phyloP scores from a whole-genome alignment of 1,140 invertebrate species.

The Drosophila lacertosa region DNA sequence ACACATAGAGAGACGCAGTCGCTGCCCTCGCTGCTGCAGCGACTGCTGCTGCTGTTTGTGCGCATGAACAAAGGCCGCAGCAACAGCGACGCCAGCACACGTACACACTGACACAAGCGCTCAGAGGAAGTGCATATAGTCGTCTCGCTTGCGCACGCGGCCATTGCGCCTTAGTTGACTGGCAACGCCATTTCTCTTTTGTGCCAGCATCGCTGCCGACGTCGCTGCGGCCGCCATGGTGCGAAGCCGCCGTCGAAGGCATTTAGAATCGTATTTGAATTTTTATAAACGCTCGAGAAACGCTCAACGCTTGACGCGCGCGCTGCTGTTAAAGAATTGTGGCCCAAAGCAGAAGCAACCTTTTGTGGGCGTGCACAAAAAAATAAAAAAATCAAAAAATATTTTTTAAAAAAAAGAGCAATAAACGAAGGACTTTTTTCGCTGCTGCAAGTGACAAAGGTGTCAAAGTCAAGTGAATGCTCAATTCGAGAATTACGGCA shows the following conservation, averaged over 20 bases:
- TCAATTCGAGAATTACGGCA: constrained; percentile 34
- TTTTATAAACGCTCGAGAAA: constrained; percentile 83
- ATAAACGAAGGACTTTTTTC: constrained; percentile 23
- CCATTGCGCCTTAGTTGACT: neutral
- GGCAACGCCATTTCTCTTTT: constrained; percentile 72
- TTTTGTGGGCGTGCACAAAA: constrained; percentile 13
- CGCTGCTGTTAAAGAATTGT: constrained; percentile 53
- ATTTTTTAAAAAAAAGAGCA: neutral
- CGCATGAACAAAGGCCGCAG: constrained; percentile 74
- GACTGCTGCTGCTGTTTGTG: constrained; percentile 34
- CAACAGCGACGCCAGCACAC: constrained; percentile 12
- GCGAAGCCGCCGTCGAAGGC: constrained; percentile 48
- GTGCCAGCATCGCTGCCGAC: constrained; percentile 23
- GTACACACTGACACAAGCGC: constrained; percentile 13
- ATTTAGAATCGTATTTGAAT: constrained; percentile 84
- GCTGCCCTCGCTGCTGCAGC: no score
- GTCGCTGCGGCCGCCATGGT: constrained; percentile 46
- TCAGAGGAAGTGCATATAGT: constrained; percentile 53
- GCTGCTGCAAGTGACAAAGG: constrained; percentile 4
- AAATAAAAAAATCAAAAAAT: neutral
- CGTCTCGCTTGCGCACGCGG: constrained; percentile 50
- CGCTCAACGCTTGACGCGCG: constrained; percentile 78
- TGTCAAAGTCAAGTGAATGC: constrained; percentile 48
- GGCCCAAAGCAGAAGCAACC: constrained; percentile 10
- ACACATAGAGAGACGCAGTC: neutral